Evolutionary conservation across 64 coral and sea anemone species (phyloP).

Genomic region (Porites lutea): DNA sequence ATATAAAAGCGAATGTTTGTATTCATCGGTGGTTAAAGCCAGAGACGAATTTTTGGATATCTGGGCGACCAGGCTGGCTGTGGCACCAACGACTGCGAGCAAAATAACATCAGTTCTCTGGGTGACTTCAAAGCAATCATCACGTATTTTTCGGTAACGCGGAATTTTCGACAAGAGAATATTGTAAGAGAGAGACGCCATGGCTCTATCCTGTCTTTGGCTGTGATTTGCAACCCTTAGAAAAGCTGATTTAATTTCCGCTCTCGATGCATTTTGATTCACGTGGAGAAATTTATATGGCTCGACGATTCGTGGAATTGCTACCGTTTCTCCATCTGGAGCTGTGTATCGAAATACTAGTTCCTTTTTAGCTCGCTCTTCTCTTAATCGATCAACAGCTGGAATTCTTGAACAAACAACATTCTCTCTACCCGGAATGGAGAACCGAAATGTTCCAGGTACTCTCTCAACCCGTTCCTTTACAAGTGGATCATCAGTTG

Average conservation of each 20-base stretch:
- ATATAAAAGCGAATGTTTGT: slow-evolving; percentile 45
- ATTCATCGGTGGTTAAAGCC: not conserved
- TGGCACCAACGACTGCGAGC: slow-evolving; percentile 40
- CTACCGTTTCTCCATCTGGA: slow-evolving; percentile 5
- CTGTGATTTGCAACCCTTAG: not conserved
- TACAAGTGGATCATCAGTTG: too few species aligned
- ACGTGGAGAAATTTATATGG: slow-evolving; percentile 9
- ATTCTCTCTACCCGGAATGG: too few species aligned
- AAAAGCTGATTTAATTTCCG: slow-evolving; percentile 44
- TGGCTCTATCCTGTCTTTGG: slow-evolving; percentile 16
- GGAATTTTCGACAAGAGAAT: slow-evolving; percentile 39
- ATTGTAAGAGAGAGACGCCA: slow-evolving; percentile 48
- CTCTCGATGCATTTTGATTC: not conserved
- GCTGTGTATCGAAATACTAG: not conserved
- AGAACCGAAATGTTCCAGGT: too few species aligned
- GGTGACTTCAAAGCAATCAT: not conserved
- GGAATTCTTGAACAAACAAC: too few species aligned
- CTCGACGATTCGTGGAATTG: not conserved
- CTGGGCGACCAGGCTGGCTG: not conserved
- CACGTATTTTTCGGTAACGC: slow-evolving; percentile 5
- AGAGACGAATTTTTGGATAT: not conserved
- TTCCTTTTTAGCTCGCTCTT: too few species aligned
- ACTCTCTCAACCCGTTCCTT: too few species aligned
- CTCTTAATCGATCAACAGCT: too few species aligned
- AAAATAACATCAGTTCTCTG: slow-evolving; percentile 25